Evolutionary conservation across 2,113 vertebrate genomes (phyloP), one percentile per base, ranked within the genome.

Genomic region (Eubucco bourcierii): DNA sequence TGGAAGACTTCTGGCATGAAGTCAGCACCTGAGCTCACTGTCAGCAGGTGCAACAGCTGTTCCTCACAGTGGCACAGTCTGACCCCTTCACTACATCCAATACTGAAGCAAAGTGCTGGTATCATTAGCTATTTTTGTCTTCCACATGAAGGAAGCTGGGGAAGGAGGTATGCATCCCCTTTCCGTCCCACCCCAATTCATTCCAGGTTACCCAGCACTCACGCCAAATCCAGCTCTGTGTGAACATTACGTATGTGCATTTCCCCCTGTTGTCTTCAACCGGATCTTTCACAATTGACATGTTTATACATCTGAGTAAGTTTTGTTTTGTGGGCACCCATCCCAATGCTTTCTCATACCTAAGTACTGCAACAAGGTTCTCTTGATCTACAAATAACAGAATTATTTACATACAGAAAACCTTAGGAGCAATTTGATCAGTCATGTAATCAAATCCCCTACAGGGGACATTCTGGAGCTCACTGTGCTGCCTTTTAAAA

Each of bases 401-500:
- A 92, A 68, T 21, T 21, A 50, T 31, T 72, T 55, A 84, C 2
- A 3, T 76, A 87, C 18, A 31, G 37, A 80, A 73, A 64, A 50
- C 15, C 25, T 53, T 31, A 65, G 59, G 11, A 90, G 82, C 34
- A 76, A 84, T 83, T 80, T 88, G 84, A 90, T 86, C 76, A 46
- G 52, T 55, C 27, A 1, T 41, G 70, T 65, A 94, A 87, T 78
- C 66, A 94, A 90, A 96, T 68, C 61, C 46, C n/a, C 65, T 6
- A 1, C 44, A 88, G 2, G 7, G 84, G 84, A 80, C 60, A 77
- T 76, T 44, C 33, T 3, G 0, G 79, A 90, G 65, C 68, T 91
- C 8, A 4, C 27, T 80, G 68, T 78, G 53, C 33, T 91, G 72
- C 53, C 59, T 90, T 91, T 92, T 50, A 90, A 80, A 84, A 92